Conservation (phyloP, 1,140 invertebrate species). For the Mesaphorura yosii region DNA sequence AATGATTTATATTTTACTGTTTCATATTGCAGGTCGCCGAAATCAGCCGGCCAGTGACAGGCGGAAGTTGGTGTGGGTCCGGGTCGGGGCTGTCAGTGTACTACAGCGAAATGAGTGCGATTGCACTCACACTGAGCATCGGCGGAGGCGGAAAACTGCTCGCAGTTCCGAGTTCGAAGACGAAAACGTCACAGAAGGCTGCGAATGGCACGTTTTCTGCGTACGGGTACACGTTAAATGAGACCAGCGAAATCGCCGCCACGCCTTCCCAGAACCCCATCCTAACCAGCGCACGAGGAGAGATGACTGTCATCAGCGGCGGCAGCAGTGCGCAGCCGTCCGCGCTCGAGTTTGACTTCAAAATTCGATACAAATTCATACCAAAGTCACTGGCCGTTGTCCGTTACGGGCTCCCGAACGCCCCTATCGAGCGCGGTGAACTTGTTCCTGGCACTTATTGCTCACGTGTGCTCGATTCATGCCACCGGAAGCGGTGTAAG, state of each 20-base stretch:
- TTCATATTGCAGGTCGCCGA: slow-evolving; percentile 24
- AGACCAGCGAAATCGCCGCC: not conserved
- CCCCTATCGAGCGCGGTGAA: slow-evolving; percentile 52
- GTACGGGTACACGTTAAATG: not conserved
- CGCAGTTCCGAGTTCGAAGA: not conserved
- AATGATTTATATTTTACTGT: no score
- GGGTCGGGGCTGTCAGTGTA: slow-evolving; percentile 28
- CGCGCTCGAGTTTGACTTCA: slow-evolving; percentile 33
- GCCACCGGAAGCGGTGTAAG: slow-evolving; percentile 69
- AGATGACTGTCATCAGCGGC: slow-evolving; percentile 18
- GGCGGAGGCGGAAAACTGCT: slow-evolving; percentile 2
- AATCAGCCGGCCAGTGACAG: slow-evolving; percentile 29
- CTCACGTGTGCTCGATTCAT: slow-evolving; percentile 76
- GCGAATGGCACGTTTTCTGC: not conserved
- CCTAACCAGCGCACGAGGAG: slow-evolving; percentile 9
- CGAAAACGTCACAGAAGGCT: not conserved
- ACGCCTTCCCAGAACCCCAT: not conserved
- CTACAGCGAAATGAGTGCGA: slow-evolving; percentile 29
- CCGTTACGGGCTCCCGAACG: slow-evolving; percentile 33
- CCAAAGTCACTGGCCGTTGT: slow-evolving; percentile 60
- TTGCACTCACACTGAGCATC: slow-evolving; percentile 24
- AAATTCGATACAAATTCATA: slow-evolving; percentile 63
- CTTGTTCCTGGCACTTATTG: slow-evolving; percentile 78
- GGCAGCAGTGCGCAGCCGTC: slow-evolving; percentile 9
- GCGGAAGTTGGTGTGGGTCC: slow-evolving; percentile 30